Evolutionary conservation across 2,113 vertebrate genomes (phyloP).

Genomic region (Prochilodus magdalenae): DNA sequence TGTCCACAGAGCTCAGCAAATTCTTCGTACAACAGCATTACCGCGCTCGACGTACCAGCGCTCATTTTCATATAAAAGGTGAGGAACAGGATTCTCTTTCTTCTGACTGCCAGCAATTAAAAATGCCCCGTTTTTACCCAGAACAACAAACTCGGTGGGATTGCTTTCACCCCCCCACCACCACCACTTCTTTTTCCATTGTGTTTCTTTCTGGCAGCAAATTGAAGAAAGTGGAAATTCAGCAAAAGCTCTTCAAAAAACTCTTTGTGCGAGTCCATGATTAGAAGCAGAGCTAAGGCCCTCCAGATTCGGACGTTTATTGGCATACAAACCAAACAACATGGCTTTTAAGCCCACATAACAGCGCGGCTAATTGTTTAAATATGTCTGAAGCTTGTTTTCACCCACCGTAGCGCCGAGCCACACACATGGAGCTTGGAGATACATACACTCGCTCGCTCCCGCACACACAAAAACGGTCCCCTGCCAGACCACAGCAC

Average conservation of each 20-base stretch:
- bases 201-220: conserved; percentile 31
- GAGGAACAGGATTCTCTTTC: not conserved
- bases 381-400: conserved; percentile 69
- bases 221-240: conserved; percentile 33
- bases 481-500: not conserved
- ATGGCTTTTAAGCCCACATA: conserved; percentile 61
- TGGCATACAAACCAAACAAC: conserved; percentile 73
- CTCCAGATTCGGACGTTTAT: conserved; percentile 62
- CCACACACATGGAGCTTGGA: conserved; percentile 62
- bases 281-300: conserved; percentile 56
- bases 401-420: conserved; percentile 62
- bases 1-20: not conserved
- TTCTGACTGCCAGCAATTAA: not conserved
- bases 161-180: too few species aligned
- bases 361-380: conserved; percentile 72
- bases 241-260: conserved; percentile 18
- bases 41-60: not conserved
- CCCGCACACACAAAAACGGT: not conserved
- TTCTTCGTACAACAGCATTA: not conserved
- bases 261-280: conserved; percentile 44
- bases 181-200: not conserved
- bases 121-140: not conserved
- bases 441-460: conserved; percentile 18
- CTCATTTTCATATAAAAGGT: not conserved
- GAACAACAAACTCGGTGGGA: not conserved